Base-by-base conservation (phyloP, 1,140 invertebrate genomes). In the Chymomyza costata region DNA sequence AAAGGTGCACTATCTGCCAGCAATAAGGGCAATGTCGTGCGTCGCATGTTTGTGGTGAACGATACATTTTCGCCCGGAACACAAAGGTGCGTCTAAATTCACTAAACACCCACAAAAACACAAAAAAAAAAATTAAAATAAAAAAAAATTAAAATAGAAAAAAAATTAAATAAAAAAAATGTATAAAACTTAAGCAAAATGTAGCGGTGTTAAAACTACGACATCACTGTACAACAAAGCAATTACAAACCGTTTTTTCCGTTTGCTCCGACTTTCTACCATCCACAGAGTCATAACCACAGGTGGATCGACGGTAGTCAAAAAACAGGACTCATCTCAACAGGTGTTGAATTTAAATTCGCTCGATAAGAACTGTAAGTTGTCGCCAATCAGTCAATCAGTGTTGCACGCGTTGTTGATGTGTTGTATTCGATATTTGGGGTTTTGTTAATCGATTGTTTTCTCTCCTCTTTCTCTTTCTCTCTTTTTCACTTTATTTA, bases 301-400 rank as follows among this genome's bases (percentile, higher is more conserved):
- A 51, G 83, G 78, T 39, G 60, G 64, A 19, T 74, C 83, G 52
- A 62, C 78, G 46, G 76, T 82, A 44, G 71, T 84, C 46, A 85
- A 85, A 56, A 84, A 85, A 59, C 80, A 83, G 63, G 82, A 85
- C 41, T 52, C 66, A 15, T 64, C 70, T 31, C 83, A 85, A 61
- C 84, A 85, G 59, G 81, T 85, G 34, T 59, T 85, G 44, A 85
- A 80, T 59, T 67, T 83, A 56, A 74, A 76, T 65, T 78, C 67
- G 48, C 54, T 78, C 41, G 84, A 85, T 65, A 85, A 85, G 66
- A 85, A 85, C 68, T 85, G 84, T 85, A 84, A 85, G 80, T 82
- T 51, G 21, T 56, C 32, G 38, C n/a, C 8, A 55, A 40, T 49
- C 38, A 56, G 38, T 56, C 34, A 65, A 62, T 76, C 53, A 56